A percentile compares a stretch with the other conserved stretches of the same genome.
Conservation (phyloP, 2,888 invertebrate genomes). For the Nowickia ferox region DNA sequence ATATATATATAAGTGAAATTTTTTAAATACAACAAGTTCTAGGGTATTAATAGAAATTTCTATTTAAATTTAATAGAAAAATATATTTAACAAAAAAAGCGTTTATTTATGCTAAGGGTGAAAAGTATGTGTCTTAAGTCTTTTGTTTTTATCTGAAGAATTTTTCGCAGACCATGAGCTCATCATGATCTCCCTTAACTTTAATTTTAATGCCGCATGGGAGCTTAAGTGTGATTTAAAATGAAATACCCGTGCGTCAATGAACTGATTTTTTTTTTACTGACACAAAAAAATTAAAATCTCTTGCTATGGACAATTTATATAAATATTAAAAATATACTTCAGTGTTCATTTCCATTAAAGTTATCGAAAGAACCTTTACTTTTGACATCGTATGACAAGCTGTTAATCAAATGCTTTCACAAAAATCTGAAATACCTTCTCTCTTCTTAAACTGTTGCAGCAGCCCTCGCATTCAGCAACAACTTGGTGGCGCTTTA, state of each 20-base stretch:
- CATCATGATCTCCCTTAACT: too few relatives aligned
- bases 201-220: too few relatives aligned
- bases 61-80: background rate
- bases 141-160: conserved; percentile 17
- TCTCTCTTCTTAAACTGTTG: background rate
- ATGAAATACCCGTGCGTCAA: too few relatives aligned
- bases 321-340: too few relatives aligned
- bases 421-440: too few relatives aligned
- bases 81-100: conserved; percentile 8
- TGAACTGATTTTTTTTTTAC: too few relatives aligned
- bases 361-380: too few relatives aligned
- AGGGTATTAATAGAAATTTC: conserved; percentile 9
- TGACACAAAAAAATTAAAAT: background rate
- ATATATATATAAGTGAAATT: background rate
- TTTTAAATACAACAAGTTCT: conserved; percentile 24
- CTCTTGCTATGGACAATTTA: background rate
- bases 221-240: too few relatives aligned
- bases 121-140: conserved; percentile 46
- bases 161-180: too few relatives aligned
- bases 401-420: too few relatives aligned
- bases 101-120: background rate
- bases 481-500: conserved; percentile 51
- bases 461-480: background rate
- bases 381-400: too few relatives aligned
- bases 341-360: too few relatives aligned